Conservation (phyloP, 2,888 invertebrate species). For the Andrena haemorrhoa region DNA sequence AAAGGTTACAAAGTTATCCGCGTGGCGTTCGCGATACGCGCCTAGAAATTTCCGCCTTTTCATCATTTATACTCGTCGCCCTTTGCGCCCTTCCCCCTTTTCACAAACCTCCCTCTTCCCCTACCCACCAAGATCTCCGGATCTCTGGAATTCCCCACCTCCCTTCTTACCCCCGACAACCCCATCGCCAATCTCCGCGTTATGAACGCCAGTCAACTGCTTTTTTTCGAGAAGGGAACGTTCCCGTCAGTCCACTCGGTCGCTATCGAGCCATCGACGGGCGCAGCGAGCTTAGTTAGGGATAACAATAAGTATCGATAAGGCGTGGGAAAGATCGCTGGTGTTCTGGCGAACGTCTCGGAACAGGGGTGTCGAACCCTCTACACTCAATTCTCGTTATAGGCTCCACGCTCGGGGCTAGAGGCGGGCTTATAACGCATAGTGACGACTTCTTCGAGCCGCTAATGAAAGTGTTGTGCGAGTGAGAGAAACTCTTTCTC, state of each 20-base stretch:
- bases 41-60: conserved; percentile 32
- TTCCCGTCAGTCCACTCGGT: conserved; percentile 8
- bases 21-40: conserved; percentile 66
- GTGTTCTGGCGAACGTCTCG: not conserved
- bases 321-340: conserved; percentile 36
- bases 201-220: conserved; percentile 24
- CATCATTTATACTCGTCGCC: conserved; percentile 30
- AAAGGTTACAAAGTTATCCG: conserved; percentile 77
- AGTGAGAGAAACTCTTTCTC: too few relatives aligned
- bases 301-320: conserved; percentile 40
- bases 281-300: conserved; percentile 8
- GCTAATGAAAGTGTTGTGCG: too few relatives aligned
- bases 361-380: not conserved
- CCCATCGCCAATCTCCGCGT: conserved; percentile 4
- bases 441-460: too few relatives aligned
- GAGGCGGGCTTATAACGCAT: too few relatives aligned
- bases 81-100: not conserved
- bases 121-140: not conserved
- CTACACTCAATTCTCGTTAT: not conserved
- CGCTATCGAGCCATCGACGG: not conserved
- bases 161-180: not conserved
- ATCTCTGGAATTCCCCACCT: not conserved
- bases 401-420: too few relatives aligned
- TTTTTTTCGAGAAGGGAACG: not conserved
- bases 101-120: not conserved